Conservation (phyloP, 2,113 vertebrate genomes). For the Phrynosoma platyrhinos region DNA sequence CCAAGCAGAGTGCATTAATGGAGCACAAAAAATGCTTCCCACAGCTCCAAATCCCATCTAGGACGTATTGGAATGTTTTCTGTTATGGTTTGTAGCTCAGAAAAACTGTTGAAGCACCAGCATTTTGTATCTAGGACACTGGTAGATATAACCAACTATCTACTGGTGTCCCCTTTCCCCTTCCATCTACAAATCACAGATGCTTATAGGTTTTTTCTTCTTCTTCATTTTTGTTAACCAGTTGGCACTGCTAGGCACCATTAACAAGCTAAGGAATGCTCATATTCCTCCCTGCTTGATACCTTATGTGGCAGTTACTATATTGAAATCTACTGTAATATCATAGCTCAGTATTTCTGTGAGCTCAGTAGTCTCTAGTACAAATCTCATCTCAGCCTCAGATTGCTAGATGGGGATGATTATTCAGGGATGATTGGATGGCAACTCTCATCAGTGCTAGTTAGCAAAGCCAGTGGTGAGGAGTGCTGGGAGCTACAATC, state of each 20-base stretch:
- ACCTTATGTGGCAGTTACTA: neutral
- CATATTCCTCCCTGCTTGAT: neutral
- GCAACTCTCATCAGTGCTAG: too few species aligned
- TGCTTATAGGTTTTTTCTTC: neutral
- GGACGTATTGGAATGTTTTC: too few species aligned
- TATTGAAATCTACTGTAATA: neutral
- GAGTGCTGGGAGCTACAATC: too few species aligned
- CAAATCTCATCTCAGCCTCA: neutral
- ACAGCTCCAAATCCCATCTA: too few species aligned
- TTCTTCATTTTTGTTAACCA: neutral
- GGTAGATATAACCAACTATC: neutral
- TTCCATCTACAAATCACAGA: neutral
- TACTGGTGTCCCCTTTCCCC: neutral
- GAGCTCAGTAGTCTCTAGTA: neutral
- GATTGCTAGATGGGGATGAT: too few species aligned
- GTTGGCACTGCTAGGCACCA: too few species aligned
- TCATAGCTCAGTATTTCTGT: neutral
- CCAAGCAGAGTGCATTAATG: too few species aligned
- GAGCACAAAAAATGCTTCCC: too few species aligned
- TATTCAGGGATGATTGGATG: too few species aligned
- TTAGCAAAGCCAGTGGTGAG: too few species aligned
- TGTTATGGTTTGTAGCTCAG: neutral
- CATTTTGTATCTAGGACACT: too few species aligned
- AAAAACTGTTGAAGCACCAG: neutral
- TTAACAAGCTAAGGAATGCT: neutral